Percentiles rank a stretch among this genome's conserved stretches.
These are phyloP conservation scores for Bimastos eiseni DNA, from an alignment of 2,888 invertebrate genomes.

Conservation along the genomic window DNA sequence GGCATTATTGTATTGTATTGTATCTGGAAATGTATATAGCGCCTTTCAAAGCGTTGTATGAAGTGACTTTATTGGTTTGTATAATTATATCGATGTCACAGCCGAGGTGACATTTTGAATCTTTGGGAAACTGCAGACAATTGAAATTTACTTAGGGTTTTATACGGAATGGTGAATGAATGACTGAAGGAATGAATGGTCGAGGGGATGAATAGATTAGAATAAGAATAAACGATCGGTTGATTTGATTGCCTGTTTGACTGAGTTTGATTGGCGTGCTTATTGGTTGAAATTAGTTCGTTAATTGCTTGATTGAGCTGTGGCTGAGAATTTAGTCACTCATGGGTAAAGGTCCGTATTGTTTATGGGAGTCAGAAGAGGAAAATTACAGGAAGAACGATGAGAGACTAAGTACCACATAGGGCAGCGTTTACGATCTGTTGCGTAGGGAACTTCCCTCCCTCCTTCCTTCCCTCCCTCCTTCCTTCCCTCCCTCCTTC, in stretches of 20 bases:
- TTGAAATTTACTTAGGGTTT: too few relatives aligned
- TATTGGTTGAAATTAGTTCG: background rate
- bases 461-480: too few relatives aligned
- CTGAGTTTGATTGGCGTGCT: background rate
- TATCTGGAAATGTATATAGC: too few relatives aligned
- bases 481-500: background rate
- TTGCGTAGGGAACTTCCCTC: background rate
- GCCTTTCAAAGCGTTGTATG: too few relatives aligned
- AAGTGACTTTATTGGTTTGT: too few relatives aligned
- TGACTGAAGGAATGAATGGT: too few relatives aligned
- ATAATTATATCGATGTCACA: too few relatives aligned
- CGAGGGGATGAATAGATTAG: too few relatives aligned
- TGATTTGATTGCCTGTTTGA: background rate
- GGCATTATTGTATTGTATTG: too few relatives aligned
- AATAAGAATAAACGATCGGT: background rate
- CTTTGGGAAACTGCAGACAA: too few relatives aligned
- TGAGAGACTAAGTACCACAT: background rate
- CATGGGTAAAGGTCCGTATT: background rate
- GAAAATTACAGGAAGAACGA: background rate
- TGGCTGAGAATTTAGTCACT: background rate
- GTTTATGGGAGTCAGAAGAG: background rate
- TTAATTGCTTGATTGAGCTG: background rate
- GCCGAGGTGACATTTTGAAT: too few relatives aligned
- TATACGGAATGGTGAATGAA: too few relatives aligned
- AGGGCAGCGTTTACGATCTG: background rate